Conservation (phyloP, 2,797 vertebrate species). For the Enteromius paludinosus region DNA sequence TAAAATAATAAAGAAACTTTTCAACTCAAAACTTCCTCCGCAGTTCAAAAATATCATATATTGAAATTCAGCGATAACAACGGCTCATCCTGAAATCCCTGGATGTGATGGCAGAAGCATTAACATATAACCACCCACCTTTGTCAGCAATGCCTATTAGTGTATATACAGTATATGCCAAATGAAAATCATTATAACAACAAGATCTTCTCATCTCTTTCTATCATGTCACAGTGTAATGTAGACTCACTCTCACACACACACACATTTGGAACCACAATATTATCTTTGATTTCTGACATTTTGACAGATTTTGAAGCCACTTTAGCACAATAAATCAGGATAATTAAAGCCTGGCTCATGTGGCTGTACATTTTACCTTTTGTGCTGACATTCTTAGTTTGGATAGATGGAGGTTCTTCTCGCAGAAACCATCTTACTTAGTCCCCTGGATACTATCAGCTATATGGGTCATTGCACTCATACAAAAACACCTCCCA, state of each 20-base stretch:
- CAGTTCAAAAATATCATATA: constrained; percentile 17
- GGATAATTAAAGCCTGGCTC: constrained; percentile 39
- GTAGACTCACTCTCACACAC: too few relatives aligned
- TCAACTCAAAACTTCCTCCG: background rate
- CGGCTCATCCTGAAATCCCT: background rate
- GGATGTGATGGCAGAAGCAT: constrained; percentile 14
- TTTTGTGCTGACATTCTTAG: constrained; percentile 27
- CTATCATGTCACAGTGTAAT: background rate
- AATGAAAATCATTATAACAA: background rate
- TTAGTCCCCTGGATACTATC: constrained; percentile 41
- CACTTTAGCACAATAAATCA: constrained; percentile 23
- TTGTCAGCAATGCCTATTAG: background rate
- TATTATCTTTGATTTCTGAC: constrained; percentile 3
- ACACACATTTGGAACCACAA: background rate
- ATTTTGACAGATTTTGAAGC: background rate
- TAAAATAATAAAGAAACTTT: background rate
- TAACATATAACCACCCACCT: background rate
- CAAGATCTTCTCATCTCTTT: background rate
- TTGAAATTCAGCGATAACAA: constrained; percentile 9
- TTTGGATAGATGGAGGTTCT: constrained; percentile 27
- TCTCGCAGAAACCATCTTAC: constrained; percentile 38
- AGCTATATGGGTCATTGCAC: constrained; percentile 50
- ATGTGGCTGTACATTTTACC: constrained; percentile 24
- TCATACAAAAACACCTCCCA: constrained; percentile 16
- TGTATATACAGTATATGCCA: constrained; percentile 8